Evolutionary conservation across 2,113 vertebrate species (phyloP).

Genomic region (Cyanoramphus novaezelandiae): DNA sequence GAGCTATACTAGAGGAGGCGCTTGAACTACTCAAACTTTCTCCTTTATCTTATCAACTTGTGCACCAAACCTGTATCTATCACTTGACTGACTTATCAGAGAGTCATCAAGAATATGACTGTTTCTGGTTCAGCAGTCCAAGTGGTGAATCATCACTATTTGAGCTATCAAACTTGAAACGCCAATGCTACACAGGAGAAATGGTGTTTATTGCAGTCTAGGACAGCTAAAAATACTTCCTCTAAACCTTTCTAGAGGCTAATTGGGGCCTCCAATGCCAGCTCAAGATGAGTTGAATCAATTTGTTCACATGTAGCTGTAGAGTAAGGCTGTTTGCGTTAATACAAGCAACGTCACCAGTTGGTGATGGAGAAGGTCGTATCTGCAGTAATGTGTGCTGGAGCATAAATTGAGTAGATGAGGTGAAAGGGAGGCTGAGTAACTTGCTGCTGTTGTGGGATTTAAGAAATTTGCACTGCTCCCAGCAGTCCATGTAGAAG

Average conservation of each 20-base stretch:
- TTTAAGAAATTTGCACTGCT: conserved; percentile 24
- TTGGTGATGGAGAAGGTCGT: conserved; percentile 27
- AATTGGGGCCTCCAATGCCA: background rate
- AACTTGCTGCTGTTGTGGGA: background rate
- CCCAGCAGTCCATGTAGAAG: conserved; percentile 15
- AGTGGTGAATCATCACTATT: background rate
- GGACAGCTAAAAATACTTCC: background rate
- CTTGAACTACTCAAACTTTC: background rate
- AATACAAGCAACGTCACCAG: background rate
- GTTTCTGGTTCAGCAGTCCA: background rate
- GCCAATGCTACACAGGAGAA: background rate
- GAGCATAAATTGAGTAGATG: conserved; percentile 28
- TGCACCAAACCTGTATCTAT: background rate
- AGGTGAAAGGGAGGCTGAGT: background rate
- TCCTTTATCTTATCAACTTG: background rate
- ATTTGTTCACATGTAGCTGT: background rate
- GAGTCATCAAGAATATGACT: background rate
- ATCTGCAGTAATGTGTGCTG: conserved; percentile 48
- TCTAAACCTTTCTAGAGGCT: background rate
- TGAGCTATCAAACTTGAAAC: background rate
- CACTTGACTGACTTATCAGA: background rate
- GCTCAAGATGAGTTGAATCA: background rate
- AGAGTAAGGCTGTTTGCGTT: background rate
- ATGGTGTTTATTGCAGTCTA: background rate
- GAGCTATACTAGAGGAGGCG: background rate